A percentile compares a stretch with the other conserved stretches of the same genome.
Evolutionary conservation across 2,888 invertebrate species (phyloP).

Genomic region (Sinelater perroti): DNA sequence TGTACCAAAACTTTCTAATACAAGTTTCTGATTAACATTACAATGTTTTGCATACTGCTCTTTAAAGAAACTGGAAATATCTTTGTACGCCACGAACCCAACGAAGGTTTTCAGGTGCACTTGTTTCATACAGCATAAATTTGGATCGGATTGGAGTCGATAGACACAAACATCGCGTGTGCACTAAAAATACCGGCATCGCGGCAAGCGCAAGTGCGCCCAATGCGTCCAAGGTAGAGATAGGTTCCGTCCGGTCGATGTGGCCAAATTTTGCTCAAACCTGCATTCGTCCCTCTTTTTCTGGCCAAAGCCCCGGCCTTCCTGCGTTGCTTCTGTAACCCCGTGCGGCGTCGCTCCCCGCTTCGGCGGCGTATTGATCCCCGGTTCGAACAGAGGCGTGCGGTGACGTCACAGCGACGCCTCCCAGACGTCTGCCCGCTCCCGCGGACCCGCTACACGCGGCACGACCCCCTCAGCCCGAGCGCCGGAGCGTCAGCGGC

Average conservation of each 20-base stretch:
- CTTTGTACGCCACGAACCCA: too few relatives aligned
- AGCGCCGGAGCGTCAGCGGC: slow-evolving; percentile 18
- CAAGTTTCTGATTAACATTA: too few relatives aligned
- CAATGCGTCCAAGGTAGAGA: slow-evolving; percentile 15
- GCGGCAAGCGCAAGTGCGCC: slow-evolving; percentile 5
- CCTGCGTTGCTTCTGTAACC: neutral
- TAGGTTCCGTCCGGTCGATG: slow-evolving; percentile 6
- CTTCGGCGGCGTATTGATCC: slow-evolving; percentile 22
- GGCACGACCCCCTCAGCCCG: slow-evolving; percentile 7
- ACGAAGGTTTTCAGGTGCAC: too few relatives aligned
- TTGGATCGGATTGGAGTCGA: too few relatives aligned
- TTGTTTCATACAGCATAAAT: too few relatives aligned
- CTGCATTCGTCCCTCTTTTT: neutral
- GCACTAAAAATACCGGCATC: neutral
- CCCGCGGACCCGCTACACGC: neutral
- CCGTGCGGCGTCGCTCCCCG: slow-evolving; percentile 8
- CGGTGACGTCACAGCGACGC: slow-evolving; percentile 44
- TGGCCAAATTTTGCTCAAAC: slow-evolving; percentile 10
- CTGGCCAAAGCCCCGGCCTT: neutral
- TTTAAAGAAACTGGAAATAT: too few relatives aligned
- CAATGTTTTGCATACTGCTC: too few relatives aligned
- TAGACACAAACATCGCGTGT: neutral
- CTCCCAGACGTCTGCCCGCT: slow-evolving; percentile 39
- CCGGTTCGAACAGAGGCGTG: slow-evolving; percentile 35
- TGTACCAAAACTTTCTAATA: too few relatives aligned